Evolutionary conservation across 2,888 invertebrate species (phyloP).

Genomic region (Hirtodrosophila alboralis): DNA sequence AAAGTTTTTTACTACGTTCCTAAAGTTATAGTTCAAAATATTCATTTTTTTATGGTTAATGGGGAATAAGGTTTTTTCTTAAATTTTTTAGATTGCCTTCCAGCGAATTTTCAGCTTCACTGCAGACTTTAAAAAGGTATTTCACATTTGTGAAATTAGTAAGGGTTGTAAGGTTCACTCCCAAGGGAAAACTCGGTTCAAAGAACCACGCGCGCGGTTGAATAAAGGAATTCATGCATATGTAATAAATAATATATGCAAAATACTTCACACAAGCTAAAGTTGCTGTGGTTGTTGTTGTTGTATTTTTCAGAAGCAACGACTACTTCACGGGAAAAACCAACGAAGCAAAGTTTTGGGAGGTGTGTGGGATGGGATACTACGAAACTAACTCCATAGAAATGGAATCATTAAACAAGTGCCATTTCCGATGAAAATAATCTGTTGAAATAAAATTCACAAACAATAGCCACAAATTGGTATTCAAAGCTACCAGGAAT

Average conservation of each 20-base stretch:
- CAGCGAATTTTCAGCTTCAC: too few species aligned
- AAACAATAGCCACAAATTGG: constrained; percentile 6
- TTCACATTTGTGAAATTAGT: not conserved
- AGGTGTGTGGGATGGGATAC: constrained; percentile 6
- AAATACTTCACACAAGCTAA: constrained; percentile 34
- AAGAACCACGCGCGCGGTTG: constrained; percentile 17
- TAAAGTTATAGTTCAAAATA: too few species aligned
- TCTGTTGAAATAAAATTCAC: constrained; percentile 32
- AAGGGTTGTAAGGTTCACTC: constrained; percentile 10
- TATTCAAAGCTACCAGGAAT: not conserved
- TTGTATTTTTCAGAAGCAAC: constrained; percentile 19
- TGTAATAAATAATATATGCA: constrained; percentile 22
- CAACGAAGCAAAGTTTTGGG: constrained; percentile 37
- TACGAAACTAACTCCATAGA: constrained; percentile 18
- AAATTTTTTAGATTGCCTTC: too few species aligned
- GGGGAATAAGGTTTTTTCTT: too few species aligned
- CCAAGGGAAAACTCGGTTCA: constrained; percentile 21
- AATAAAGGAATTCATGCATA: constrained; percentile 17
- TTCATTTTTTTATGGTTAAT: too few species aligned
- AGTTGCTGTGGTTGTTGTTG: constrained; percentile 6
- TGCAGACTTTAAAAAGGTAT: constrained; percentile 2
- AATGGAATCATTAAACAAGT: constrained; percentile 25
- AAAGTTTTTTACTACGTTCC: too few species aligned
- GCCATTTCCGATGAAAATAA: constrained; percentile 48
- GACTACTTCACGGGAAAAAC: constrained; percentile 26